Evolutionary conservation across 2,113 vertebrate species (phyloP).

Genomic region (Acrocephalus arundinaceus): DNA sequence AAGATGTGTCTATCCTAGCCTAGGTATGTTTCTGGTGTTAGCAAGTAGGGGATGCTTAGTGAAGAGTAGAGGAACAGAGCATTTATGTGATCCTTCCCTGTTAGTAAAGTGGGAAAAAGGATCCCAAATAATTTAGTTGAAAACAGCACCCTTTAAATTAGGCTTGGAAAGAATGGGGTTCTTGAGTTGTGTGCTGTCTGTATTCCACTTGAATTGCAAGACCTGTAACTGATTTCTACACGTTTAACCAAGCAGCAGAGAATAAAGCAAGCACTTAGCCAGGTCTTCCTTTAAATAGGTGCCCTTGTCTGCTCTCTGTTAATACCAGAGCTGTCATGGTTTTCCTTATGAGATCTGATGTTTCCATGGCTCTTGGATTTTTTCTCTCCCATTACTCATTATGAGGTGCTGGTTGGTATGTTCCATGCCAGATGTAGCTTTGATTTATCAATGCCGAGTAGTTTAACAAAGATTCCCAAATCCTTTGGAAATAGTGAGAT

Average conservation of each 20-base stretch:
- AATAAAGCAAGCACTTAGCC: neutral
- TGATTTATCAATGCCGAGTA: neutral
- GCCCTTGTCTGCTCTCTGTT: slow-evolving; percentile 5
- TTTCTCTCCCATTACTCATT: slow-evolving; percentile 18
- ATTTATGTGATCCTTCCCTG: neutral
- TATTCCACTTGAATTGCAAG: neutral
- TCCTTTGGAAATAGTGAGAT: slow-evolving; percentile 39
- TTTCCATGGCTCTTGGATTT: slow-evolving; percentile 30
- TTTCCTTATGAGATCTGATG: slow-evolving; percentile 20
- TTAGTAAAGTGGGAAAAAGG: neutral
- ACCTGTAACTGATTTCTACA: neutral
- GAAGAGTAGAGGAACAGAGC: neutral
- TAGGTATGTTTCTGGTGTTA: neutral
- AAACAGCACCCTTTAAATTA: neutral
- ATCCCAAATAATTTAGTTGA: neutral
- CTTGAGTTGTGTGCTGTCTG: neutral
- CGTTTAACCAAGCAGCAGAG: neutral
- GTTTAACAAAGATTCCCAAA: slow-evolving; percentile 20
- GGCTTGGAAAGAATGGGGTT: neutral
- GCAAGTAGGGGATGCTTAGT: neutral
- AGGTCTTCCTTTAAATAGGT: neutral
- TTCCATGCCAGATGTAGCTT: slow-evolving; percentile 44
- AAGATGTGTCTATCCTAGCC: neutral
- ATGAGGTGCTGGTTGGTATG: neutral
- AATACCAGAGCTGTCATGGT: slow-evolving; percentile 13